Base-by-base conservation (phyloP, 2,113 vertebrate species). In the Apaloderma vittatum region DNA sequence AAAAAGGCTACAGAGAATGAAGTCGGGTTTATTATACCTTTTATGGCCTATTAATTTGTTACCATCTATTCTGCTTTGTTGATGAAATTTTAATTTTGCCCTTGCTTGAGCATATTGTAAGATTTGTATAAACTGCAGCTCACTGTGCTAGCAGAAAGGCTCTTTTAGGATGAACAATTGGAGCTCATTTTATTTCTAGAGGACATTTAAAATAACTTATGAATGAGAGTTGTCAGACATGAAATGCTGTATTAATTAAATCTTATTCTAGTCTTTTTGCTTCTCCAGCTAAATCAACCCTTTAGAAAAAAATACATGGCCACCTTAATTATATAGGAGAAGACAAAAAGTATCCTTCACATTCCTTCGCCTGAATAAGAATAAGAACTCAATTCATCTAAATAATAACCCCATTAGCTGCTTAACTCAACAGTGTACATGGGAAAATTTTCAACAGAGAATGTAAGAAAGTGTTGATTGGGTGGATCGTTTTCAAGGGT, bases 201-300 rank as follows among this genome's bases (percentile, higher is more conserved):
- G 97, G 96, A 97, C 98, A 98, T 98, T 98, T 98, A 97, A 98
- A 99, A 98, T 98, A 98, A 98, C 98, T 98, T 98, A 98, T 98
- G 98, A 99, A 99, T 99, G 98, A 98, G 98, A 97, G 98, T 98
- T 98, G 98, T 98, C 97, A 98, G 98, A 99, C 98, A 98, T 98
- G 98, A 99, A 99, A 99, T 99, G 98, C 98, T 98, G 98, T 98
- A 99, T 99, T 99, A 99, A 99, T 99, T 99, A 99, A 99, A 99
- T 99, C 98, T 99, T 98, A 98, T 99, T 98, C 98, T 97, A 98
- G 98, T 98, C 98, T 98, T 99, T 99, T 99, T 98, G 98, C 98
- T 97, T 98, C 96, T 97, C 97, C 97, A 98, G 98, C 98, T 98
- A 98, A 98, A 99, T 98, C 98, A 98, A 97, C 98, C 97, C 98